phyloP scores from a whole-genome alignment of 2,113 vertebrate species.

The Garra rufa region DNA sequence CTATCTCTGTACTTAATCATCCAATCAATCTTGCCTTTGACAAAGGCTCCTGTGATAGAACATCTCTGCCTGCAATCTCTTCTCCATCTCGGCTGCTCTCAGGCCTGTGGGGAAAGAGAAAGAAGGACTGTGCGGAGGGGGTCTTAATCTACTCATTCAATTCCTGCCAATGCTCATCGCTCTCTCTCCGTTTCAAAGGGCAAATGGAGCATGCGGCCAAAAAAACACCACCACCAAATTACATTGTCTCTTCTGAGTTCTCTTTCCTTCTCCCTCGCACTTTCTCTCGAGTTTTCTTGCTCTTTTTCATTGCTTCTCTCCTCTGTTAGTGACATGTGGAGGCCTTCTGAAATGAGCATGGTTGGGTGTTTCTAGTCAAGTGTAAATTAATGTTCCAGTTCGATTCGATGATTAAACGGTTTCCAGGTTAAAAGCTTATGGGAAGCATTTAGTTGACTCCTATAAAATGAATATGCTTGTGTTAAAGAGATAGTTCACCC shows the following conservation, averaged over 20 bases:
- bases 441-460: background rate
- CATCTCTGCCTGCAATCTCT: constrained; percentile 57
- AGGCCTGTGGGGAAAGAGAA: constrained; percentile 34
- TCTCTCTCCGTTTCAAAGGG: constrained; percentile 74
- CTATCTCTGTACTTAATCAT: constrained; percentile 59
- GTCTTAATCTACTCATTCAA: constrained; percentile 80
- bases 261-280: constrained; percentile 38
- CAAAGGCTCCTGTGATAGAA: constrained; percentile 58
- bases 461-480: background rate
- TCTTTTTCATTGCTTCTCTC: constrained; percentile 25
- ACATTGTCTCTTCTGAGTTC: constrained; percentile 70
- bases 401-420: background rate
- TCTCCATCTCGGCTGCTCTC: constrained; percentile 51
- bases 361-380: background rate
- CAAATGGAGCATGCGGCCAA: constrained; percentile 76
- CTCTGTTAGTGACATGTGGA: background rate
- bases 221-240: constrained; percentile 74
- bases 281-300: constrained; percentile 12
- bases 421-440: background rate
- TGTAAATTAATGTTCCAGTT: constrained; percentile 24
- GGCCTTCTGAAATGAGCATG: background rate
- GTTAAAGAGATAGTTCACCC: too few relatives aligned
- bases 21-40: constrained; percentile 62
- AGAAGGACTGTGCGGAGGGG: constrained; percentile 3
- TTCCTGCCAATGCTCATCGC: constrained; percentile 76